Percentiles rank a stretch among this genome's conserved stretches.
phyloP scores from a whole-genome alignment of 2,888 invertebrate species.

The Drosophila sordidapex region DNA sequence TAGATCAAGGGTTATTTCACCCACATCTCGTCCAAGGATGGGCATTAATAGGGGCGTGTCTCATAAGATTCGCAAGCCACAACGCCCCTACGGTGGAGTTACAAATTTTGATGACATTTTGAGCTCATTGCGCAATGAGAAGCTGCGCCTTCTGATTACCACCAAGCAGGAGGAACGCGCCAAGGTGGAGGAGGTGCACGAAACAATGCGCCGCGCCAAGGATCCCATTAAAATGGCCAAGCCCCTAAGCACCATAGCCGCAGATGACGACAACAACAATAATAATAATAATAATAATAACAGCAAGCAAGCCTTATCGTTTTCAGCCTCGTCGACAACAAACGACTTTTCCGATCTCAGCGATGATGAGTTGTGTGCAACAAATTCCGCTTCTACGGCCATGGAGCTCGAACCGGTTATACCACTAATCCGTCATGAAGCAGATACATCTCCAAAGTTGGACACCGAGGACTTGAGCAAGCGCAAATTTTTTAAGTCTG shows the following conservation, averaged over 20 bases:
- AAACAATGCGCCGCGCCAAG: constrained; percentile 74
- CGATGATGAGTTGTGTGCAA: constrained; percentile 45
- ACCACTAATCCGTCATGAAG: constrained; percentile 59
- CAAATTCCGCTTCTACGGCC: constrained; percentile 6
- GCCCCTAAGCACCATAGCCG: constrained; percentile 68
- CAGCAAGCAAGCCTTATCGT: constrained; percentile 31
- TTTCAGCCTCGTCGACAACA: not conserved
- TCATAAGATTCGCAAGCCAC: constrained; percentile 77
- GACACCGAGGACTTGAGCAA: constrained; percentile 48
- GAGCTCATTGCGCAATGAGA: constrained; percentile 77
- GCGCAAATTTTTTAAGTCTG: constrained; percentile 83
- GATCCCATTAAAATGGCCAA: constrained; percentile 84
- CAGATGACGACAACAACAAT: constrained; percentile 59
- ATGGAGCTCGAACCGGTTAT: constrained; percentile 67
- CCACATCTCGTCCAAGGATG: constrained; percentile 24
- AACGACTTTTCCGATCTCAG: constrained; percentile 72
- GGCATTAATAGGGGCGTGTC: constrained; percentile 81
- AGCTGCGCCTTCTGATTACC: constrained; percentile 77
- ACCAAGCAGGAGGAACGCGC: constrained; percentile 75
- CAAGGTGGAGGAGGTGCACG: constrained; percentile 79
- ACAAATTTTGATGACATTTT: constrained; percentile 74
- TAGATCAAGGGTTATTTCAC: constrained; percentile 22
- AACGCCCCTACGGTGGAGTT: constrained; percentile 25
- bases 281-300: constrained; percentile 46
- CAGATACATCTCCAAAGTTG: constrained; percentile 25